Evolutionary conservation across 2,888 invertebrate genomes (phyloP).

Genomic region (Archips crataeganus): DNA sequence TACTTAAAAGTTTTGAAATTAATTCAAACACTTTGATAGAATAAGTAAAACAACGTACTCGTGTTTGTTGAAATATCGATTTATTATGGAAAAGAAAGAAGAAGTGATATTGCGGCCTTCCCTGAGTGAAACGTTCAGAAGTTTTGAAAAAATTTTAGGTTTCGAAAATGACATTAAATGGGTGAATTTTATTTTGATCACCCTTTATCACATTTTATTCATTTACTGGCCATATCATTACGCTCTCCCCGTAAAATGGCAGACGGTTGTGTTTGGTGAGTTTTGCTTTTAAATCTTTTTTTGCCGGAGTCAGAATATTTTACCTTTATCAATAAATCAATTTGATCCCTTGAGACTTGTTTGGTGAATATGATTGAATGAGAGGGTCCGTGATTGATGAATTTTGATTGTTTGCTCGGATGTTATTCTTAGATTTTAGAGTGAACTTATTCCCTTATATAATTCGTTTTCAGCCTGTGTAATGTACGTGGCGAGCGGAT

Average conservation of each 20-base stretch:
- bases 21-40: conserved; percentile 14
- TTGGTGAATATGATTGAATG: conserved; percentile 30
- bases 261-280: conserved; percentile 74
- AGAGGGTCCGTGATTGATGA: conserved; percentile 19
- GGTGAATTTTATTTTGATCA: conserved; percentile 68
- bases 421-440: conserved; percentile 26
- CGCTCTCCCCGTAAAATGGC: conserved; percentile 77
- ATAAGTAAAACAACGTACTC: not conserved
- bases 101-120: conserved; percentile 52
- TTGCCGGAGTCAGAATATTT: conserved; percentile 9
- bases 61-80: not conserved
- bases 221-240: conserved; percentile 75
- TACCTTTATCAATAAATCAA: conserved; percentile 28
- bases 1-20: conserved; percentile 12
- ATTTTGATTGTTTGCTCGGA: conserved; percentile 23
- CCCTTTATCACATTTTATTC: conserved; percentile 70
- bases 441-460: conserved; percentile 11
- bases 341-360: conserved; percentile 16
- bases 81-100: conserved; percentile 51
- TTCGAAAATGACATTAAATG: conserved; percentile 81
- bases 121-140: conserved; percentile 64
- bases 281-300: conserved; percentile 34
- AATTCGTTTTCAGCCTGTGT: conserved; percentile 75
- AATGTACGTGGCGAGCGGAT: conserved; percentile 87
- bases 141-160: conserved; percentile 71